Evolutionary conservation across 2,888 invertebrate species (phyloP), one percentile per base, ranked within the genome.

Genomic region (Nomada flava): DNA sequence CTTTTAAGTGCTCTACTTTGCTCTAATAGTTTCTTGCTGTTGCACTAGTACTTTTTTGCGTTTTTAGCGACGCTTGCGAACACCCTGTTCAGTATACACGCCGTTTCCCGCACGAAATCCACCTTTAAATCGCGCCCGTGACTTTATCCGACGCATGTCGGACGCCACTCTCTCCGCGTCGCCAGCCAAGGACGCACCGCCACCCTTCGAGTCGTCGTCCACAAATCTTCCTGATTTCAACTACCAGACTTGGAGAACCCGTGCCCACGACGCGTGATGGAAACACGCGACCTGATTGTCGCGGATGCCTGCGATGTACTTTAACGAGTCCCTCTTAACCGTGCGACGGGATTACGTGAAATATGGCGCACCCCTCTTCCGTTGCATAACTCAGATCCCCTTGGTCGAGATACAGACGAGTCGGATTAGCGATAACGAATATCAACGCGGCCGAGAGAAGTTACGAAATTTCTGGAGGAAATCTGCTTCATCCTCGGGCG

Each of bases 191-290:
- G 60, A 80, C 77, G 64, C 50, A 44, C 26, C 50, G 18, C 20
- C 55, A n/a, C 13, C 50, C 42, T 23, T 55, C 23, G 23, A 29
- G 11, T 15, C 50, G 76, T 50, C 29, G 42, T 57, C 53, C 73
- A 83, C 87, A 82, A 87, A 89, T 89, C 86, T 89, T 84, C 77
- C 36, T 42, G 85, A 83, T 81, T 86, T 83, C 86, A 83, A 79
- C 74, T 76, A 69, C 71, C 83, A 72, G 81, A 60, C 52, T 71
- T 59, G 20, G 20, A 60, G 70, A 71, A 18, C 62, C 68, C 70
- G 76, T 73, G 65, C 65, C 42, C 57, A 29, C 67, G 59, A 77
- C 64, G 77, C 67, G 76, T 70, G 78, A 84, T 73, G 78, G 76
- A 77, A 85, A 77, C 75, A 76, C 26, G 55, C 63, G 52, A 53